Percentiles rank a stretch among this genome's conserved stretches.
Conservation (phyloP, 2,797 vertebrate species). For the Notoglanidium macrostoma region DNA sequence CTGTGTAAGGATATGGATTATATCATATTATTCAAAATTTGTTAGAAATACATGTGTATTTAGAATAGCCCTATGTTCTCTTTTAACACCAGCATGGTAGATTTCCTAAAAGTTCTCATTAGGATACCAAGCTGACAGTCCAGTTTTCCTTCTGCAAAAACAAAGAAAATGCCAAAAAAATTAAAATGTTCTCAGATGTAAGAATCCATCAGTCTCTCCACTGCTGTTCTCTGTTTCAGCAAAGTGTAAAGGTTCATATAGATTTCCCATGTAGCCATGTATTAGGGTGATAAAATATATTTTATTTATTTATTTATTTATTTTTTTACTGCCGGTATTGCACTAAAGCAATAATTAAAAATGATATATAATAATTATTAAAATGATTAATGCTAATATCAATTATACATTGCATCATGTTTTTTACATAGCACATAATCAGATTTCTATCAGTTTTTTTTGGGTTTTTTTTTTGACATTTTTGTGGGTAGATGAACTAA, state of each 20-base stretch:
- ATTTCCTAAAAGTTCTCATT: background rate
- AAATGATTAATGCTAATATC: background rate
- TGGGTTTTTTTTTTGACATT: background rate
- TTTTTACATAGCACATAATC: background rate
- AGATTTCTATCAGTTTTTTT: background rate
- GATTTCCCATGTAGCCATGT: background rate
- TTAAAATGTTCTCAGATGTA: background rate
- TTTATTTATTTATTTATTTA: too few species aligned
- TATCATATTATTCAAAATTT: background rate
- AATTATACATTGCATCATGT: background rate
- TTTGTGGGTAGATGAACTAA: background rate
- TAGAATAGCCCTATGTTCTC: background rate
- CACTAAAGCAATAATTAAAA: background rate
- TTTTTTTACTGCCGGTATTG: background rate
- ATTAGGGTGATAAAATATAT: too few species aligned
- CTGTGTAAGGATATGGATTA: background rate
- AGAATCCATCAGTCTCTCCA: background rate
- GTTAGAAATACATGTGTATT: background rate
- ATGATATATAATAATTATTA: background rate
- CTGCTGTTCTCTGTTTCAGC: background rate
- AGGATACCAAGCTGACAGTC: background rate
- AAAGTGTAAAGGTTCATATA: background rate
- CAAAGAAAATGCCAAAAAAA: background rate
- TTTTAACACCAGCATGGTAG: background rate
- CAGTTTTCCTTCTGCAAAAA: background rate